phyloP scores from a whole-genome alignment of 2,888 invertebrate genomes.

The Acleris literana region DNA sequence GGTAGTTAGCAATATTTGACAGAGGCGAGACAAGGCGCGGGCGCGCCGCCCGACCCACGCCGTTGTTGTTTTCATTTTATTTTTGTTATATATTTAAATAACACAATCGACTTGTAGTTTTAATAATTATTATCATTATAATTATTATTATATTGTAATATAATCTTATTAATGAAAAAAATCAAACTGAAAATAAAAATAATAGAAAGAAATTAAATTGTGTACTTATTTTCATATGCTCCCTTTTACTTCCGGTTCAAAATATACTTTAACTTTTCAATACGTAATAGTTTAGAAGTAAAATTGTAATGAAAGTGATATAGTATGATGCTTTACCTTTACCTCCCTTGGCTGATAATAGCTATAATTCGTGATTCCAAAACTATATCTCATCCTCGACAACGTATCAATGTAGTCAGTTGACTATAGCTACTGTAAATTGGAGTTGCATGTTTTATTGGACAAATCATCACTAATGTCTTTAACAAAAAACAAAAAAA shows the following conservation, averaged over 20 bases:
- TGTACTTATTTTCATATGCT: slow-evolving; percentile 44
- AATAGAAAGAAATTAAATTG: slow-evolving; percentile 71
- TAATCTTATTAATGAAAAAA: slow-evolving; percentile 84
- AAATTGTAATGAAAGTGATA: too few species aligned
- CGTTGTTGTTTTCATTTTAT: slow-evolving; percentile 76
- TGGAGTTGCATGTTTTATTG: too few species aligned
- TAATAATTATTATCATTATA: slow-evolving; percentile 82
- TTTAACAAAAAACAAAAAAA: too few species aligned
- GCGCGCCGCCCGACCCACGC: slow-evolving; percentile 59
- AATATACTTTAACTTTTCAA: too few species aligned
- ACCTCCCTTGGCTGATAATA: too few species aligned
- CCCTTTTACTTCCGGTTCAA: not conserved
- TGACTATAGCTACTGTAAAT: too few species aligned
- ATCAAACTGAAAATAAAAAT: slow-evolving; percentile 82
- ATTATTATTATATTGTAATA: slow-evolving; percentile 81
- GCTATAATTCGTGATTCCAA: too few species aligned
- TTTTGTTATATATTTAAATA: slow-evolving; percentile 83
- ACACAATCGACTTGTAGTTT: slow-evolving; percentile 83
- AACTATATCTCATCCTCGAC: too few species aligned
- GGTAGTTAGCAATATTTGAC: slow-evolving; percentile 74
- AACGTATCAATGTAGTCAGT: too few species aligned
- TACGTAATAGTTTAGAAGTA: too few species aligned
- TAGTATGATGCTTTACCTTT: too few species aligned
- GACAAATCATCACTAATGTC: too few species aligned
- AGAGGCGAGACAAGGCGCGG: slow-evolving; percentile 61